These are phyloP conservation scores for Leptinotarsa peninsularis DNA, from an alignment of 2,888 invertebrate species.

Conservation along the genomic window DNA sequence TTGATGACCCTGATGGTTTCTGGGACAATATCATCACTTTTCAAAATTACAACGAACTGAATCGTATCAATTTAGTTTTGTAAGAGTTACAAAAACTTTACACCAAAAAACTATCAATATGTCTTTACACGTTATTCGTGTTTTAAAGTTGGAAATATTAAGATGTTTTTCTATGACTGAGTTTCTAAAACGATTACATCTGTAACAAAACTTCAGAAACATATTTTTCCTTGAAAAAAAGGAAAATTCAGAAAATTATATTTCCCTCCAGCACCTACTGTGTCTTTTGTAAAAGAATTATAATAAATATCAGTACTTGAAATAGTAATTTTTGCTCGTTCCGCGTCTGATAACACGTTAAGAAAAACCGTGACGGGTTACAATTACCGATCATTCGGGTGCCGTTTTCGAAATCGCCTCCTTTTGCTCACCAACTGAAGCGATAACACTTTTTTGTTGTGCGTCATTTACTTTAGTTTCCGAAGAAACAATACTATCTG, in stretches of 20 bases:
- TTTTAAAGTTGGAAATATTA: no score
- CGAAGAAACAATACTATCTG: constrained; percentile 31
- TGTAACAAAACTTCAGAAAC: no score
- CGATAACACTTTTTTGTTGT: constrained; percentile 50
- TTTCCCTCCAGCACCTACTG: constrained; percentile 5
- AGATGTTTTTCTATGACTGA: no score
- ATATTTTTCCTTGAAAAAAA: background rate
- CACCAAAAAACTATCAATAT: no score
- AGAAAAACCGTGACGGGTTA: constrained; percentile 47
- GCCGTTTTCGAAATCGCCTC: constrained; percentile 55
- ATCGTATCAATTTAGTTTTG: no score
- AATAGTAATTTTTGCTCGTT: constrained; percentile 45
- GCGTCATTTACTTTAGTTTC: constrained; percentile 31
- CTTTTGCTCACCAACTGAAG: constrained; percentile 48
- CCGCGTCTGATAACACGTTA: constrained; percentile 28
- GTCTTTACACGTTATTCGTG: no score
- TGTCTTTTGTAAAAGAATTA: constrained; percentile 41
- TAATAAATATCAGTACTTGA: constrained; percentile 37
- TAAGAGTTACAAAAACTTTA: no score
- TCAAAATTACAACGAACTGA: no score
- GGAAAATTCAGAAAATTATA: background rate
- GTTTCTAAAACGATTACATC: no score
- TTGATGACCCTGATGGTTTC: no score
- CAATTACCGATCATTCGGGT: constrained; percentile 61
- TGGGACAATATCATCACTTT: no score